Evolutionary conservation across 2,113 vertebrate genomes (phyloP), one percentile per base, ranked within the genome.

Genomic region (Dromas ardeola): DNA sequence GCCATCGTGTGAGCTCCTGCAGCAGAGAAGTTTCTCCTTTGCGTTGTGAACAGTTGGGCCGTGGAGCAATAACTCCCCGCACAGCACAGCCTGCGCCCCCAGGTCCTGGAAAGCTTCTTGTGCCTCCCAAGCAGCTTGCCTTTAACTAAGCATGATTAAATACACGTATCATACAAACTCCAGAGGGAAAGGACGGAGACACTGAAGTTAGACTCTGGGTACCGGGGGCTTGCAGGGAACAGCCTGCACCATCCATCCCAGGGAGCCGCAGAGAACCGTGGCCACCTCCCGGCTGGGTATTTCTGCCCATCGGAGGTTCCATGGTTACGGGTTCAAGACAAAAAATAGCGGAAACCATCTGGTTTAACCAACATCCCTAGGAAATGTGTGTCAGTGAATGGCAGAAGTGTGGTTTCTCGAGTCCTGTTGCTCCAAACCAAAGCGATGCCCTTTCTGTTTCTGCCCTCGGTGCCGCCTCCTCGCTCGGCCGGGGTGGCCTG

Each of bases 261-360:
- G 52, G 58, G 58, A 49, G 58, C 56, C 21, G 3, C 42, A 40
- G 49, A 16, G 45, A 65, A 15, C 22, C 3, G 1, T 42, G 63
- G 49, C 50, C 82, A 21, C 66, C 53, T 69, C 59, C 36, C 1
- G 0, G 30, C 12, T 52, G 61, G 61, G 15, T 52, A 3, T 59
- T 40, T 21, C 73, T 85, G 52, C 16, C 47, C 1, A 0, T 15
- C 18, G 26, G 63, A 73, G 61, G 1, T 27, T 15, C 52, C 25
- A 5, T 0, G 0, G n/a, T 29, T 5, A 6, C 23, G 32, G 6
- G 6, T 18, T 81, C 20, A 25, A 14, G 58, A 26, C 73, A 19
- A 32, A 22, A 20, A 76, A 32, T 73, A 15, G 42, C 4, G 1
- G 23, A 32, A 62, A 11, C 42, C 52, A 42, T 30, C 47, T 29